Conservation (phyloP, 2,888 invertebrate genomes). For the Byasa hedistus region DNA sequence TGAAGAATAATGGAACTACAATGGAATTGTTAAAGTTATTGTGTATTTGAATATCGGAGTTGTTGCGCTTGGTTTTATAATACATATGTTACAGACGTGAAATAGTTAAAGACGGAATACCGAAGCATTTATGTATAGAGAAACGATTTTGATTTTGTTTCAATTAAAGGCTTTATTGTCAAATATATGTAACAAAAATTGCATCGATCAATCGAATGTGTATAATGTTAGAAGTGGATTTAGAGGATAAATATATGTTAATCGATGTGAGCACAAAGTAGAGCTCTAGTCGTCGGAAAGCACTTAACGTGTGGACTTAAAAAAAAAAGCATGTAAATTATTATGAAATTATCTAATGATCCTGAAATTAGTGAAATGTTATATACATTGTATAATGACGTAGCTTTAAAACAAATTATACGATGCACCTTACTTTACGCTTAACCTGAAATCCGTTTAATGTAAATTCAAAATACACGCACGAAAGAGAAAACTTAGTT, state of each 20-base stretch:
- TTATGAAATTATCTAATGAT: constrained; percentile 1
- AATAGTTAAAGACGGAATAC: too few species aligned
- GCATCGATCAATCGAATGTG: too few species aligned
- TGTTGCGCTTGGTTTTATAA: constrained; percentile 16
- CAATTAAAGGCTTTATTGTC: too few species aligned
- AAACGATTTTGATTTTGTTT: not conserved
- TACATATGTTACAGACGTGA: not conserved
- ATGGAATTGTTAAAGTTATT: constrained; percentile 28
- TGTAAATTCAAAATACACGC: constrained; percentile 43
- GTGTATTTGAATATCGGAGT: constrained; percentile 13
- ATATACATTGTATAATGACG: constrained; percentile 17
- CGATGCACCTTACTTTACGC: constrained; percentile 28
- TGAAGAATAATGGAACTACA: constrained; percentile 18
- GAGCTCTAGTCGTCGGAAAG: constrained; percentile 20
- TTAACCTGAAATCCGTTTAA: constrained; percentile 35
- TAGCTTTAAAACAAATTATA: constrained; percentile 16
- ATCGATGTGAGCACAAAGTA: constrained; percentile 7
- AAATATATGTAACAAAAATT: too few species aligned
- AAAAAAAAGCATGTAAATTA: not conserved
- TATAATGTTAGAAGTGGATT: too few species aligned
- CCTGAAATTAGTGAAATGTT: constrained; percentile 19
- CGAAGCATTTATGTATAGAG: too few species aligned
- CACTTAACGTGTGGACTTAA: constrained; percentile 1
- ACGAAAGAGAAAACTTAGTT: constrained; percentile 42
- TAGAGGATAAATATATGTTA: constrained; percentile 1